phyloP scores from a whole-genome alignment of 2,797 vertebrate genomes.

The Delichon dasypus region DNA sequence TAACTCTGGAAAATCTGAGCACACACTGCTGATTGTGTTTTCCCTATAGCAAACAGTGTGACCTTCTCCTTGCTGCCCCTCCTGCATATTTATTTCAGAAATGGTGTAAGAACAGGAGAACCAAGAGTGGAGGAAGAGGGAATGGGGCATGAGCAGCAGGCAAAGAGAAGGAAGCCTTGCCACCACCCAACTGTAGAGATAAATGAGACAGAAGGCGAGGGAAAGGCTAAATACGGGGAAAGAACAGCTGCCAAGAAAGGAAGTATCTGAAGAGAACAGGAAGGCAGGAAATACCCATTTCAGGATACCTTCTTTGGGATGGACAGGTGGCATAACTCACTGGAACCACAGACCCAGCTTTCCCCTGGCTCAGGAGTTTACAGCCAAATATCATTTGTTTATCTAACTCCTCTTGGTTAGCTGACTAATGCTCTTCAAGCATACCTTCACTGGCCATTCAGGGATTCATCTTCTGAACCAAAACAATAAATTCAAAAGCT shows the following conservation, averaged over 20 bases:
- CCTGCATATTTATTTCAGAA: neutral
- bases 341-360: neutral
- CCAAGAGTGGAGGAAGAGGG: neutral
- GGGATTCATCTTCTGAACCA: neutral
- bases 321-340: neutral
- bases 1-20: neutral
- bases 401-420: neutral
- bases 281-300: slow-evolving; percentile 11
- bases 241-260: slow-evolving; percentile 18
- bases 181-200: neutral
- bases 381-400: neutral
- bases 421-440: neutral
- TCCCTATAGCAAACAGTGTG: neutral
- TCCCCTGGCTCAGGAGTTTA: slow-evolving; percentile 4
- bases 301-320: neutral
- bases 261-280: slow-evolving; percentile 2
- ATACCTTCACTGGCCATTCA: neutral
- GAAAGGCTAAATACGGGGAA: slow-evolving; percentile 34
- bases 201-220: neutral
- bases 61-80: neutral
- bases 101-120: neutral
- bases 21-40: neutral
- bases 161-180: neutral
- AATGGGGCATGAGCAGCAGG: neutral
- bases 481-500: neutral